phyloP scores from a whole-genome alignment of 2,888 invertebrate genomes.

The Vannuccia rotundouncinata region DNA sequence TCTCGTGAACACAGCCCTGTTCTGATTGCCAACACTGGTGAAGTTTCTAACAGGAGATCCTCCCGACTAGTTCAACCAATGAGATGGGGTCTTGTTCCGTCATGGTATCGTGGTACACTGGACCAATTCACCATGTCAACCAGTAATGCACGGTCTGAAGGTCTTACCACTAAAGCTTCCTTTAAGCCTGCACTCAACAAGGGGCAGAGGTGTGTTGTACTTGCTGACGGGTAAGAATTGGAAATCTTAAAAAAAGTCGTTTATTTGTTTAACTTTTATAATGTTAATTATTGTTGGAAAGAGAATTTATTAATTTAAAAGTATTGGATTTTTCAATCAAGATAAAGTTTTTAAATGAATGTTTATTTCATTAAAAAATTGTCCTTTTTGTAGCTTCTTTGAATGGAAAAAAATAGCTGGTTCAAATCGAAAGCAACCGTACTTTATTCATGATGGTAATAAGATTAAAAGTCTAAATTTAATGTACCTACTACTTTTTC shows the following conservation, averaged over 20 bases:
- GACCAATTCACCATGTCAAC: slow-evolving; percentile 65
- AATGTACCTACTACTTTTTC: not conserved
- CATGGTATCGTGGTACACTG: slow-evolving; percentile 68
- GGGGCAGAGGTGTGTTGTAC: slow-evolving; percentile 70
- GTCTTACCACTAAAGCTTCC: slow-evolving; percentile 65
- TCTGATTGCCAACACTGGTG: not conserved
- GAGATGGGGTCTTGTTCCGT: slow-evolving; percentile 78
- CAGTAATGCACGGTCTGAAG: slow-evolving; percentile 72
- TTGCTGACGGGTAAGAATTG: slow-evolving; percentile 68
- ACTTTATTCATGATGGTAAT: not conserved
- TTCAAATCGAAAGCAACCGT: not conserved
- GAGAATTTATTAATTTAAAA: too few species aligned
- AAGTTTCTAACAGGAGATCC: not conserved
- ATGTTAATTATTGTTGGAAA: too few species aligned
- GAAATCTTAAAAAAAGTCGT: too few species aligned
- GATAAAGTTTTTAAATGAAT: too few species aligned
- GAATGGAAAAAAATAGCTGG: not conserved
- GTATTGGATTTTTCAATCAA: too few species aligned
- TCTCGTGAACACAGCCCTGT: not conserved
- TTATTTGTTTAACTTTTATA: too few species aligned
- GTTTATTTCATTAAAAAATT: too few species aligned
- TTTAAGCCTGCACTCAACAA: slow-evolving; percentile 65
- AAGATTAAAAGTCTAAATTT: not conserved
- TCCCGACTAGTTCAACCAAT: slow-evolving; percentile 67
- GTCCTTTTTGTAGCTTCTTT: too few species aligned